phyloP scores from a whole-genome alignment of 1,140 invertebrate species.

The Anastrepha ludens region DNA sequence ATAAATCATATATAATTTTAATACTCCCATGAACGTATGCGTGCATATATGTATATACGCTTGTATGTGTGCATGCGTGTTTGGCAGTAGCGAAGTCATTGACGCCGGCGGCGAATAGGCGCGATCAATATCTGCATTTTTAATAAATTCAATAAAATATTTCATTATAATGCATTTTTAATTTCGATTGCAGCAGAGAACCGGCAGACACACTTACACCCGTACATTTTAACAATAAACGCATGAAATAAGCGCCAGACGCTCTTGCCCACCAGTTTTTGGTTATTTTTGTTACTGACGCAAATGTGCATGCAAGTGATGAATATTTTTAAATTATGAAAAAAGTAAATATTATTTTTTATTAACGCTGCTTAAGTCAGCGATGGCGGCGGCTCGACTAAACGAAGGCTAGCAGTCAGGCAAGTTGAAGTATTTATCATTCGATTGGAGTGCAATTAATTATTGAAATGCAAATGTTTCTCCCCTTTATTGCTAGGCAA shows the following conservation, averaged over 20 bases:
- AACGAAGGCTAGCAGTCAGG: not conserved
- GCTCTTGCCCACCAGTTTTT: not conserved
- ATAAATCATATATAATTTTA: not conserved
- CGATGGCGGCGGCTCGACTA: not conserved
- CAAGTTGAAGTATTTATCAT: constrained; percentile 33
- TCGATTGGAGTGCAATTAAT: constrained; percentile 41
- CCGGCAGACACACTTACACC: not conserved
- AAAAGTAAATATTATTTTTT: not conserved
- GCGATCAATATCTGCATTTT: constrained; percentile 48
- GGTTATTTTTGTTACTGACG: not conserved
- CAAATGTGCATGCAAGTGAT: not conserved
- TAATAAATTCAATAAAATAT: constrained; percentile 52
- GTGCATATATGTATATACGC: not conserved
- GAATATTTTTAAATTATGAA: not conserved
- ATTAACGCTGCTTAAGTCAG: not conserved
- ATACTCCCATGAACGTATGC: not conserved
- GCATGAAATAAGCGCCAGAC: not conserved
- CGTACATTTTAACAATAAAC: not conserved
- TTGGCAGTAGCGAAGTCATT: not conserved
- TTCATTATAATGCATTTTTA: constrained; percentile 51
- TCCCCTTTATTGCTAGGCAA: not conserved
- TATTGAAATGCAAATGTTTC: constrained; percentile 35
- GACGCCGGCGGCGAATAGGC: constrained; percentile 12
- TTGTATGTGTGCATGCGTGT: not conserved
- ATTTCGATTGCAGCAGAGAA: constrained; percentile 2